phyloP scores from a whole-genome alignment of 2,888 invertebrate species.

The Drosophila setosimentum region DNA sequence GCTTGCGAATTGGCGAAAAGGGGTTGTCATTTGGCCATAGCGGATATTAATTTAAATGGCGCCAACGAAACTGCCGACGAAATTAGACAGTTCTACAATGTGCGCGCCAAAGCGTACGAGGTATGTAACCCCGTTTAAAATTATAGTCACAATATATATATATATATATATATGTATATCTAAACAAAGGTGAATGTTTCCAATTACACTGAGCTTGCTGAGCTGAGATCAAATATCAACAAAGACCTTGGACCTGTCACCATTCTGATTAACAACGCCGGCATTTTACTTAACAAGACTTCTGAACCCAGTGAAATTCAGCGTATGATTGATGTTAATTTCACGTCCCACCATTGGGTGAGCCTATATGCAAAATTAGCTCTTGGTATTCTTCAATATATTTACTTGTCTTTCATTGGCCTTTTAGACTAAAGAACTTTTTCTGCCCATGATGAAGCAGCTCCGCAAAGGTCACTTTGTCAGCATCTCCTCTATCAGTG shows the following conservation, averaged over 20 bases:
- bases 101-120: constrained; percentile 76
- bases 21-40: constrained; percentile 82
- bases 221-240: constrained; percentile 66
- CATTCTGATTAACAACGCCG: constrained; percentile 85
- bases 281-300: constrained; percentile 64
- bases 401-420: neutral
- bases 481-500: constrained; percentile 80
- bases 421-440: constrained; percentile 80
- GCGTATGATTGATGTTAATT: constrained; percentile 84
- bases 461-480: constrained; percentile 83
- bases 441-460: constrained; percentile 83
- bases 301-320: constrained; percentile 79
- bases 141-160: neutral
- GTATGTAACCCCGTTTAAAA: constrained; percentile 34
- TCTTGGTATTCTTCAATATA: too few species aligned
- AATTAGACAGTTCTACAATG: constrained; percentile 55
- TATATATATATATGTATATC: neutral
- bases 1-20: constrained; percentile 78
- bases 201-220: constrained; percentile 61
- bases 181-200: constrained; percentile 72
- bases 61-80: constrained; percentile 70
- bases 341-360: constrained; percentile 85
- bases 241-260: constrained; percentile 83
- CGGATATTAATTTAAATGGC: constrained; percentile 73
- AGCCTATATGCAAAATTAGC: constrained; percentile 15